Evolutionary conservation across 2,797 vertebrate genomes (phyloP), one percentile per base, ranked within the genome.

Genomic region (Pipistrellus pygmaeus): DNA sequence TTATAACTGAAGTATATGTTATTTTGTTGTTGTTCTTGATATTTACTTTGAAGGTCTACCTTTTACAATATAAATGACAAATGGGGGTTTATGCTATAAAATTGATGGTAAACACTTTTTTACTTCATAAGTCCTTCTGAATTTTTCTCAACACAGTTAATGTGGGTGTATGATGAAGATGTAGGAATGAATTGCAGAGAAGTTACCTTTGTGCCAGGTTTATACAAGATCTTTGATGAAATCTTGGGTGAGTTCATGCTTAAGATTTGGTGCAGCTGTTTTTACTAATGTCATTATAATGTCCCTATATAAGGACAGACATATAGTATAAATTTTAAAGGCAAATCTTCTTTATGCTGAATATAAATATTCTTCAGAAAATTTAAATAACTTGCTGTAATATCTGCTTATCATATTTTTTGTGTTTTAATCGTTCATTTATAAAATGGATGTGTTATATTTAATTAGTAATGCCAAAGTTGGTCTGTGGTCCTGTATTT

Each of bases 141-240:
- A 25, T 97, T 94, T 95, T 95, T 98, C 57, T 97, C 27, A 53
- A 11, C 94, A 14, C 96, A 99, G 99, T 97, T 98, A 98, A 99
- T 99, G 99, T 99, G 99, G 99, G 99, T 99, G 87, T 99, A 99
- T 97, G 99, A 99, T 98, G 99, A 99, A 98, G 99, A 99, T 12
- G 93, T 99, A 8, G 99, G 99, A 94, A 99, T 99, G 99, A 99
- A 99, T 97, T 98, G 99, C 98, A 98, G 99, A 97, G 99, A 99
- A 95, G 99, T 99, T 97, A 99, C 99, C 27, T 99, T 99, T 95
- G 99, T 99, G 96, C 99, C 99, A 55, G 99, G 99, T 96, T 98
- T 99, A 75, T 99, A 99, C 98, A 99, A 99, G 98, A 99, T 99
- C 98, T 99, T 99, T 98, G 99, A 99, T 98, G 99, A 99, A 98